Evolutionary conservation across 2,113 vertebrate species (phyloP), one percentile per base, ranked within the genome.

Genomic region (Petrocephalus zakoni): DNA sequence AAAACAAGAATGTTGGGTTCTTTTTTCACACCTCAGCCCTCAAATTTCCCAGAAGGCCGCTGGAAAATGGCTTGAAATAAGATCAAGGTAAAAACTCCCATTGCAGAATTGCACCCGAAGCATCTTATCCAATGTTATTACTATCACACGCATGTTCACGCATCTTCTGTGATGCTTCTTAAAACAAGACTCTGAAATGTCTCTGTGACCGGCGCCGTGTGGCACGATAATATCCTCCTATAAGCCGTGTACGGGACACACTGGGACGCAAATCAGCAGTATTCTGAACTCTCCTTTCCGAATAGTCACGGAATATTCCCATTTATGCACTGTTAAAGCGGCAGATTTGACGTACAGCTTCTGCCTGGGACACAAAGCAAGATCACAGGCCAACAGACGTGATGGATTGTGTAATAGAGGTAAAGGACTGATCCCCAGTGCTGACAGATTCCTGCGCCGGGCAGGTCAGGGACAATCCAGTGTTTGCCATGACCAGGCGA

Each of bases 371-470:
- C 90, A 91, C 90, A 89, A 92, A 85, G n/a, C 37, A 86, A 91
- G 90, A 93, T 93, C 91, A 81, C 72, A 88, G 91, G 90, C 88
- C 92, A 92, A 92, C 92, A 92, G 88, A 75, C 4, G 53, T 93
- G 93, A 94, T 92, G 92, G 93, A 94, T 93, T 89, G 88, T n/a
- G 84, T 29, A 90, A 90, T 85, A 88, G 89, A 85, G 90, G 85
- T 81, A 25, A 82, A 87, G 88, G 88, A 88, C 88, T 51, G 25
- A 88, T 90, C 90, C 90, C 84, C 3, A 19, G 83, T 85, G 87
- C 90, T 13, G 56, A 52, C 87, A 64, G 89, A 75, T 78, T 49
- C 42, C 81, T 64, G 53, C 55, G 84, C 85, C 19, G 19, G 89
- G 55, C 88, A 88, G 75, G 88, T 93, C 92, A 92, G 91, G 87